Evolutionary conservation across 2,113 vertebrate genomes (phyloP), one percentile per base, ranked within the genome.

Genomic region (Rutilus rutilus): DNA sequence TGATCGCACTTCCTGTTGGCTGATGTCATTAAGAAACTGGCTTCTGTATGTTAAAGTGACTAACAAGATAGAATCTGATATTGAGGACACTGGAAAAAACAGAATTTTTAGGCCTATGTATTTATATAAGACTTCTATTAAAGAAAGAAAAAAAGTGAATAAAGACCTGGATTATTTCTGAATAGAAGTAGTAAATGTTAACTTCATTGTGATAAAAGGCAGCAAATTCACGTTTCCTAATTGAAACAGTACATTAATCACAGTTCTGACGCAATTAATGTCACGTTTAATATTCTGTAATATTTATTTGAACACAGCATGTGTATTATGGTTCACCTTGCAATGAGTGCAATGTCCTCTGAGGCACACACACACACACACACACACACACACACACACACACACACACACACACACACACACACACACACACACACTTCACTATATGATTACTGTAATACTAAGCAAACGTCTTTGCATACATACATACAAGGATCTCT

Each of bases 301-400:
- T 79, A 21, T 33, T 42, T n/a, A 54, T 79, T n/a, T 62, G 57
- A 45, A 47, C 54, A 78, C 33, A 60, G 21, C 33, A 39, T 23
- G 54, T 60, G 77, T 60, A 59, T 36, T 78, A 79, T 62, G 57
- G 77, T 42, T 79, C 77, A 62, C 57, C 77, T 45, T 79, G 2
- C 33, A 60, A 60, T 60, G 76, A 78, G 30, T 60, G 33, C n/a
- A 25, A 17, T 9, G 77, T 60, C 77, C 54, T 60, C 54, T 79
- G 14, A 60, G 54, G 30, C 21, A 2, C 83, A 36, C 71, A 64
- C 25, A 21, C 62, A 82, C 39, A 82, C n/a, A 65, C 59, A 81
- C 78, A 81, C 62, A 65, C 25, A 15, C 12, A 14, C 60, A 64
- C 12, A 14, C 62, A 64, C 60, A 30, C 62, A 64, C 25, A 17